A percentile compares a stretch with the other conserved stretches of the same genome.
Evolutionary conservation across 1,140 invertebrate genomes (phyloP).

Genomic region (Liolophura sinensis): DNA sequence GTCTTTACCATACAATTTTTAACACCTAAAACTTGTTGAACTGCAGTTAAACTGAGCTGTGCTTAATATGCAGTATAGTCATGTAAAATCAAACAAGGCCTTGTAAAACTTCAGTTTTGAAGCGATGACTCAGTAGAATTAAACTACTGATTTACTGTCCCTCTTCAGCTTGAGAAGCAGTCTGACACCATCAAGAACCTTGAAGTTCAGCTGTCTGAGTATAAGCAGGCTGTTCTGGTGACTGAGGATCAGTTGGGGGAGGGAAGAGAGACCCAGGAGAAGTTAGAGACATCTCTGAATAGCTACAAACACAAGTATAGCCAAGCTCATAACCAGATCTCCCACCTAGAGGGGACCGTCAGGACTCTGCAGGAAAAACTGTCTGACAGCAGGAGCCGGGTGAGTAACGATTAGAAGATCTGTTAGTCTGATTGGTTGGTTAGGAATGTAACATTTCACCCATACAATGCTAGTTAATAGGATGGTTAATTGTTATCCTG

Average conservation of each 20-base stretch:
- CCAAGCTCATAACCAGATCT: conserved; percentile 40
- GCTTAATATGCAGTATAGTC: too few species aligned
- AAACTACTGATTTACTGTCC: background rate
- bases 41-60: too few species aligned
- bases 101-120: too few species aligned
- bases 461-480: too few species aligned
- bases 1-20: too few species aligned
- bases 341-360: conserved; percentile 34
- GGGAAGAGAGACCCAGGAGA: conserved; percentile 32
- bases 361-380: conserved; percentile 42
- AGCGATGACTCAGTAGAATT: background rate
- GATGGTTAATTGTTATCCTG: too few species aligned
- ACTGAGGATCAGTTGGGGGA: conserved; percentile 43
- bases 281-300: conserved; percentile 35
- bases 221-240: conserved; percentile 43
- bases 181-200: conserved; percentile 35
- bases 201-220: conserved; percentile 37
- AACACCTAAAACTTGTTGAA: too few species aligned
- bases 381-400: conserved; percentile 40
- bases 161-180: conserved; percentile 38
- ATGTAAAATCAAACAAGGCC: too few species aligned
- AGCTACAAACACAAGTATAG: conserved; percentile 49
- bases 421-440: background rate
- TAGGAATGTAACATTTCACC: background rate
- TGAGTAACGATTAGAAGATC: conserved; percentile 10